A percentile compares a stretch with the other conserved stretches of the same genome.
Evolutionary conservation across 2,797 vertebrate genomes (phyloP).

Genomic region (Alauda arvensis): DNA sequence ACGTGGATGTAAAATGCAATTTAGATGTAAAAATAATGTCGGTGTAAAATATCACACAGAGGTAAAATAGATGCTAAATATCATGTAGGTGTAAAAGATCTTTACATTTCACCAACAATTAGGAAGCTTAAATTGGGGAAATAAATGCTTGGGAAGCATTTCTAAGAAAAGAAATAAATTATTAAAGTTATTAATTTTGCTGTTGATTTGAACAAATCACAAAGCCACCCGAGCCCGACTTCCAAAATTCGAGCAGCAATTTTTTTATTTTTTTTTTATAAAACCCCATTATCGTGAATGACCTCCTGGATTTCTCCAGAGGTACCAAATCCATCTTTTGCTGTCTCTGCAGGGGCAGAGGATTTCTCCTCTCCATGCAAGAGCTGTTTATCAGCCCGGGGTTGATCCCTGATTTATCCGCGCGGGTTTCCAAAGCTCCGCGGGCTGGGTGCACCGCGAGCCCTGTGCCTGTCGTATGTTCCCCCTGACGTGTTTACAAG

Average conservation of each 20-base stretch:
- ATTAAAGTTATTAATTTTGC: fast-evolving
- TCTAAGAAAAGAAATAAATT: background rate
- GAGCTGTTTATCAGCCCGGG: constrained; percentile 45
- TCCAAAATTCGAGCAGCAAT: background rate
- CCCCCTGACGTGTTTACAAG: constrained; percentile 84
- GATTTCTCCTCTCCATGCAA: constrained; percentile 27
- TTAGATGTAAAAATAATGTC: background rate
- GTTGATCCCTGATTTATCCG: constrained; percentile 66
- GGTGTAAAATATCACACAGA: background rate
- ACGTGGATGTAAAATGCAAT: background rate
- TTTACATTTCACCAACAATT: background rate
- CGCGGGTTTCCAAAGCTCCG: constrained; percentile 33
- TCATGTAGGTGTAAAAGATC: background rate
- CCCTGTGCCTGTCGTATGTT: constrained; percentile 71
- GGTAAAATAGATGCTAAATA: background rate
- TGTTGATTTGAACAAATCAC: background rate
- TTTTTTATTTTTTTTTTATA: too few relatives aligned
- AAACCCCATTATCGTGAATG: background rate
- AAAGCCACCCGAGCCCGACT: fast-evolving
- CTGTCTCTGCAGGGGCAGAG: background rate
- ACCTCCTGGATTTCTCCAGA: background rate
- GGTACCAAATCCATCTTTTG: background rate
- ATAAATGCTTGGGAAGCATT: background rate
- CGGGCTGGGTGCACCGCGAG: constrained; percentile 27
- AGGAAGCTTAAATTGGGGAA: background rate